These are phyloP conservation scores for Spinus pinus DNA, from an alignment of 2,797 vertebrate species.

Conservation along the genomic window DNA sequence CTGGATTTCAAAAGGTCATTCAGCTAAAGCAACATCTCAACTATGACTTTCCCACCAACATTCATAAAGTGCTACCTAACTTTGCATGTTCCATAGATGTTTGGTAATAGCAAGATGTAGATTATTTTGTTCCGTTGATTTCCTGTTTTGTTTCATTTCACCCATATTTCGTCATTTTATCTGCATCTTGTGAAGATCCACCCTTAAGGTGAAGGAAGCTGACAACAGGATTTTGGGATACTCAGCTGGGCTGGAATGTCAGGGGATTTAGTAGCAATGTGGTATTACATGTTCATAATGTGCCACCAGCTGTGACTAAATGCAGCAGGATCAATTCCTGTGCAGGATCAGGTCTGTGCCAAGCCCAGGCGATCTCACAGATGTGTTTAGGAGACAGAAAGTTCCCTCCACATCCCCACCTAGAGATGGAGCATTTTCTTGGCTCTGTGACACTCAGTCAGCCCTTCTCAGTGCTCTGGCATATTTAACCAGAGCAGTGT, in stretches of 20 bases:
- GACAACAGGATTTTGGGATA: background rate
- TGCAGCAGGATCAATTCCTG: background rate
- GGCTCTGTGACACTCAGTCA: background rate
- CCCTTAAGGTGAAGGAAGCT: background rate
- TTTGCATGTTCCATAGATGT: background rate
- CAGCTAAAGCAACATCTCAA: background rate
- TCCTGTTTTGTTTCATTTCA: background rate
- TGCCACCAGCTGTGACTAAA: background rate
- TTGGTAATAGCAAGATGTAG: background rate
- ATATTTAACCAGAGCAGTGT: constrained; percentile 55
- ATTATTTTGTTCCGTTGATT: background rate
- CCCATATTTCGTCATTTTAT: background rate
- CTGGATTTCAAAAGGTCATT: background rate
- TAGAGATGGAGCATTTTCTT: background rate
- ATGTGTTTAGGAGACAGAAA: background rate
- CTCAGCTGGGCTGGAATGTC: background rate
- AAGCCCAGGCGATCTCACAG: background rate
- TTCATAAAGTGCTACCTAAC: background rate
- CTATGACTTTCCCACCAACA: background rate
- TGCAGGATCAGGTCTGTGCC: background rate
- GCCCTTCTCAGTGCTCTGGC: constrained; percentile 16
- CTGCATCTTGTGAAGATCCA: background rate
- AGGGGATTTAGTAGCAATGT: background rate
- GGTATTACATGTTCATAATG: background rate
- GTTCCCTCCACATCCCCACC: background rate